Evolutionary conservation across 1,140 invertebrate species (phyloP).

Genomic region (Arctopsyche grandis): DNA sequence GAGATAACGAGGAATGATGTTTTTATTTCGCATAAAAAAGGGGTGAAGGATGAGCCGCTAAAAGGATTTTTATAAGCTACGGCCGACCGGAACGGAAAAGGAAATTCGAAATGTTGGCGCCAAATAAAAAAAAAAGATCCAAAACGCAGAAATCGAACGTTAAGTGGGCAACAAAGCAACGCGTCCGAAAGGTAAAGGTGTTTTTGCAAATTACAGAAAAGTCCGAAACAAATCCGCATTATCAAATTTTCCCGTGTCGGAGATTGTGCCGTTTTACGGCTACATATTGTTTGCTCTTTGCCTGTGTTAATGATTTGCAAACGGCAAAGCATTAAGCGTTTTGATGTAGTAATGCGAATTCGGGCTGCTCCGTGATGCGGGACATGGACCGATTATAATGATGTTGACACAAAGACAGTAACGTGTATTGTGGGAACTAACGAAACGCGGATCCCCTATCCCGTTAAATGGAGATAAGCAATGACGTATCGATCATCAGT

Average conservation of each 20-base stretch:
- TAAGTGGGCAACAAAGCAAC: conserved; percentile 2
- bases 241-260: not conserved
- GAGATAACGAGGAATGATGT: conserved; percentile 29
- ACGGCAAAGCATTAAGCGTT: not conserved
- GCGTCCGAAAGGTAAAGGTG: not conserved
- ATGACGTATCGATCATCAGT: not conserved
- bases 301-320: conserved; percentile 20
- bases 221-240: not conserved
- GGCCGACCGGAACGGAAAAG: not conserved
- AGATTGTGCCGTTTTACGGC: not conserved
- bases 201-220: not conserved
- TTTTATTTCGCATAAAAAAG: conserved; percentile 35
- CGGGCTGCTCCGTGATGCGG: not conserved
- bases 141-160: conserved; percentile 1
- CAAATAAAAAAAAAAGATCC: not conserved
- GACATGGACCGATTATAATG: conserved; percentile 5
- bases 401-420: conserved; percentile 20
- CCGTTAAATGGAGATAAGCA: not conserved
- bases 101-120: conserved; percentile 38
- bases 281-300: conserved; percentile 6
- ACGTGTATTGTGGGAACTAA: not conserved
- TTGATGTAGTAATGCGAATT: not conserved
- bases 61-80: conserved; percentile 40
- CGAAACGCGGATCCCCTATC: not conserved
- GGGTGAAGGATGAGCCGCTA: conserved; percentile 33